Evolutionary conservation across 2,888 invertebrate genomes (phyloP), one percentile per base, ranked within the genome.

Genomic region (Oconnorella tubifera): DNA sequence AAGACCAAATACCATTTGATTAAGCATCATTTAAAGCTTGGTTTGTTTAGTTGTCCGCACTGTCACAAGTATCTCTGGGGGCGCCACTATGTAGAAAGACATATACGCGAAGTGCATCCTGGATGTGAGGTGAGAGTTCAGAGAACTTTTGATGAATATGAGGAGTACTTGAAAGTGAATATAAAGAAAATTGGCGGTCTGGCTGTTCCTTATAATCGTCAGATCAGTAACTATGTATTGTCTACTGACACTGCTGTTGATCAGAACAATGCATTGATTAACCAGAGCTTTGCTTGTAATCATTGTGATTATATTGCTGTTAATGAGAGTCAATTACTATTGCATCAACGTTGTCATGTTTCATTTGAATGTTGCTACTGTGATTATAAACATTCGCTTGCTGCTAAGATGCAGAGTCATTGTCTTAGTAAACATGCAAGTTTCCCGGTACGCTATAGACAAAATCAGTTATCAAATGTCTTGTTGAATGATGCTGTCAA

Each of bases 21-120:
- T 48, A 64, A 62, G 23, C 67, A 65, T 19, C 68, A 68, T 49
- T 60, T 68, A 3, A 68, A 68, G 40, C 51, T 68, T 4, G 62
- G 64, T 6, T 55, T 65, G 4, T 63, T 62, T 55, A 66, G 62
- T 56, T 68, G 68, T 40, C 62, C 68, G 0, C 29, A 63, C 29
- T 68, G 68, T 50, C 49, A 56, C 31, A 33, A 57, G 59, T 59
- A 65, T 33, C 53, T 63, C 31, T 63, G 65, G 59, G 60, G 56
- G 14, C 32, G 55, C 19, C 49, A 59, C n/a, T 63, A 50, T 33
- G 57, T 61, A n/a, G 62, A 63, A 28, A 62, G 61, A n/a, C 65
- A 65, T 55, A 63, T 68, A 4, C 48, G 31, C 19, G 60, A 55
- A 4, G 28, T 31, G n/a, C 60, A 55, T 48, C 55, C 59, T 14